Base-by-base conservation (phyloP, 2,797 vertebrate genomes). In the Adelosebastes latens region DNA sequence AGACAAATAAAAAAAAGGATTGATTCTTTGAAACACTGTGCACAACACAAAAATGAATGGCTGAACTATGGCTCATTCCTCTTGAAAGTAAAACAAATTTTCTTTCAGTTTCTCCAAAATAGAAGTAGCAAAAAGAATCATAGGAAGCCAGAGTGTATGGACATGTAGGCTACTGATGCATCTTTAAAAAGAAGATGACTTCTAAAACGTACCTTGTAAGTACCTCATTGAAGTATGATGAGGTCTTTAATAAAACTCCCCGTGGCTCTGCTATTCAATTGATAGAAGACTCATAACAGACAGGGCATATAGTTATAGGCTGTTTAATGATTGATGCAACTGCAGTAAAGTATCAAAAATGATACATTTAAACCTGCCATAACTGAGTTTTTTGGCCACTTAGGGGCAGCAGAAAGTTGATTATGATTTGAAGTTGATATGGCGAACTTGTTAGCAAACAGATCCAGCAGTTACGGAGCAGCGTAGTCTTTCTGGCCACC, bases 1-100 rank as follows among this genome's bases (percentile, higher is more conserved):
- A 82, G 66, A 49, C 39, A 81, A 84, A 86, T 64, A 85, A 79
- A 82, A 75, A 81, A 34, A 65, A 8, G 46, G 65, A 90, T 88
- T 62, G 80, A 91, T 91, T 85, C 55, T 80, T 77, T 84, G 32
- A 83, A 87, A 78, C 42, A 53, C 34, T 31, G 59, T 16, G 24
- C 74, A 76, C 27, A 62, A 72, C 70, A 75, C 13, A 81, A 65
- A 72, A 72, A 66, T 27, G 5, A 83, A 20, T 7, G 25, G 24
- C 36, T 52, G 32, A 72, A 25, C 5, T 53, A 6, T 13, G 24
- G n/a, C 61, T 86, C 64, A 36, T 72, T 68, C 31, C 46, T 79
- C 32, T 59, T 68, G 9, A 78, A 86, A 78, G 53, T 71, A 20
- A 69, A 82, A 69, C 14, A 14, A 10, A 5, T 75, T 76, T 81